Percentiles rank a stretch among this genome's conserved stretches.
Conservation (phyloP, 2,888 invertebrate species). For the Homarus gammarus region DNA sequence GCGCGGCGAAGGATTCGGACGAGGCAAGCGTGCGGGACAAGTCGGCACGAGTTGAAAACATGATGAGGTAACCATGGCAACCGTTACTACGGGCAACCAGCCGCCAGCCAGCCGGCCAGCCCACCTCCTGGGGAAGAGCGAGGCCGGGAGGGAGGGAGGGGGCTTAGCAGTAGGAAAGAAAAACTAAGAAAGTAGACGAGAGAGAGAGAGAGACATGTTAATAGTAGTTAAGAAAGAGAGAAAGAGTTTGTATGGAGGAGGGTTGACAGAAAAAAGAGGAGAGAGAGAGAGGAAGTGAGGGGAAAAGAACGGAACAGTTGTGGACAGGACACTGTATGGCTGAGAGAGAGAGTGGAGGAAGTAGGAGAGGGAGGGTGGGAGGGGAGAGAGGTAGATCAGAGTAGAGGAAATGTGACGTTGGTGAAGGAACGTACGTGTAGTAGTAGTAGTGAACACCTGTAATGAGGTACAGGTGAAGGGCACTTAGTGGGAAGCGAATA, state of each 20-base stretch:
- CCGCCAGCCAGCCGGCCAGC: conserved; percentile 21
- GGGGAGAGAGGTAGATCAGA: background rate
- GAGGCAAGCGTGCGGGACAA: conserved; percentile 29
- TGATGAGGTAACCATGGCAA: conserved; percentile 49
- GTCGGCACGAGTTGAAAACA: conserved; percentile 51
- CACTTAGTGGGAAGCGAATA: too few relatives aligned
- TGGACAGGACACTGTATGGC: background rate
- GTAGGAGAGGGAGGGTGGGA: too few relatives aligned
- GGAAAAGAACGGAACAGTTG: background rate
- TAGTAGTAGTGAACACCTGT: too few relatives aligned
- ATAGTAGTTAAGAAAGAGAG: background rate
- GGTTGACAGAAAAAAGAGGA: background rate
- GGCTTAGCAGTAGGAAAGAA: background rate
- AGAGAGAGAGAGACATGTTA: background rate
- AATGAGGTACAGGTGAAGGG: too few relatives aligned
- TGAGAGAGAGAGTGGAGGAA: background rate
- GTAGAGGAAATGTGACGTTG: background rate
- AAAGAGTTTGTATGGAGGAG: too few relatives aligned
- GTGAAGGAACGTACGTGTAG: too few relatives aligned
- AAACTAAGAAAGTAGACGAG: background rate
- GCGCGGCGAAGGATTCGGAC: conserved; percentile 10
- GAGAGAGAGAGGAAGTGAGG: background rate
- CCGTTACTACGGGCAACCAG: conserved; percentile 36
- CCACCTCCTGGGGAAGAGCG: background rate
- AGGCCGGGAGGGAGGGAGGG: background rate